Base-by-base conservation (phyloP, 2,113 vertebrate genomes). In the Cyrtonyx montezumae region DNA sequence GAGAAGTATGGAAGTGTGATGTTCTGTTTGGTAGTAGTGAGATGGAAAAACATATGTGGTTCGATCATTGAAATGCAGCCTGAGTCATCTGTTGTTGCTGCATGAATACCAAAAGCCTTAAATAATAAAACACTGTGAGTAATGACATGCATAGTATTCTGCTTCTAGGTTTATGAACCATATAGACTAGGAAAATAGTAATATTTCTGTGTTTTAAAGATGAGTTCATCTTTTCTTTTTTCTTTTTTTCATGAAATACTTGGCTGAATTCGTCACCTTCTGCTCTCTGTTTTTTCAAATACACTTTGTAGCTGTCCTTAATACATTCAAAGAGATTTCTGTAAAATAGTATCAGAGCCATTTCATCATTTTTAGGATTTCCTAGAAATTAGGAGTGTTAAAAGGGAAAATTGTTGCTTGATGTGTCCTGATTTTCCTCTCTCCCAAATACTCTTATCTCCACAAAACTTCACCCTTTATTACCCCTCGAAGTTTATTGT, bases 171-270 rank as follows among this genome's bases (percentile, higher is more conserved):
- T 11, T 49, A 18, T 46, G 65, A 65, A 11, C 46, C 23, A 7
- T 49, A 18, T 40, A 43, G 32, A 46, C 36, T 3, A 36, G 70
- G 75, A 76, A 69, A 89, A 82, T 12, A 32, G 7, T 8, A 4
- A n/a, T 58, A 46, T 18, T 9, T n/a, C 46, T 18, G 8, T n/a
- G 18, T 12, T 79, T 66, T 32, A 79, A 79, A 28, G 53, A 32
- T 6, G 21, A 32, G 8, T 13, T 43, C 84, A 0, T 0, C 62
- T 43, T 58, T 58, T 20, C n/a, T 36, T 87, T 1, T 0, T 65
- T 49, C 6, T 67, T 59, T 55, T 55, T 55, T 30, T 19, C 18
- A 36, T 53, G 13, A 69, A 69, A 65, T 48, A 66, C 45, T 6
- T 51, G 32, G 20, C 28, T 81, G 37, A 84, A 81, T 83, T 84